Base-by-base conservation (phyloP, 2,113 vertebrate genomes). In the Lophochroa leadbeateri region DNA sequence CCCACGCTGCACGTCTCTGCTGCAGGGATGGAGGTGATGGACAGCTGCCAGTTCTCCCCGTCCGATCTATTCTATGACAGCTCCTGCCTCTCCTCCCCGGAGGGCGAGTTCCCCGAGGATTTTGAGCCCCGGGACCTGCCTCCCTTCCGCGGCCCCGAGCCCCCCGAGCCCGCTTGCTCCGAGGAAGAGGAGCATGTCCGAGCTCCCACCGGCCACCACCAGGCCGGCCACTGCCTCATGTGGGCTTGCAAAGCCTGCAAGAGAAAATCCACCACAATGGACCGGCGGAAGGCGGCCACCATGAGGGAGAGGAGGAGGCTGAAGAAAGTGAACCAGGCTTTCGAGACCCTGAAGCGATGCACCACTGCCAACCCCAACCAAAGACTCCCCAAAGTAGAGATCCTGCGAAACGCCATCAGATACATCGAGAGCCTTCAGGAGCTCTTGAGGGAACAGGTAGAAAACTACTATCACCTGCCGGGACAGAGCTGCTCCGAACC, bases 221-320 rank as follows among this genome's bases (percentile, higher is more conserved):
- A 99, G 97, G 98, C 99, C 3, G 99, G 99, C 20, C 99, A 98
- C 97, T 99, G 99, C 97, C 99, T 99, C 82, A 97, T 99, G 97
- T 99, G 99, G 99, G 99, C 99, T 96, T 99, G 99, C 97, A 99
- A 99, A 97, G 99, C 99, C 14, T 99, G 99, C 97, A 99, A 99
- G 95, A 99, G 99, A 79, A 99, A 99, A 95, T 98, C 99, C 84
- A 99, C 98, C 96, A 99, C 98, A 12, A 98, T 98, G 97, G 99
- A 99, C 97, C 98, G 99, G 67, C 92, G 99, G 44, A 98, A 99
- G 96, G 99, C 99, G 1, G 99, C 99, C 97, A 99, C 99, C 77
- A 99, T 99, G 99, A 98, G 99, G 2, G 99, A 99, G 97, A 98
- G 99, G 53, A 98, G 99, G 76, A 97, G 99, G 85, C 99, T 99